Evolutionary conservation across 2,113 vertebrate species (phyloP), one percentile per base, ranked within the genome.

Genomic region (Otocyon megalotis): DNA sequence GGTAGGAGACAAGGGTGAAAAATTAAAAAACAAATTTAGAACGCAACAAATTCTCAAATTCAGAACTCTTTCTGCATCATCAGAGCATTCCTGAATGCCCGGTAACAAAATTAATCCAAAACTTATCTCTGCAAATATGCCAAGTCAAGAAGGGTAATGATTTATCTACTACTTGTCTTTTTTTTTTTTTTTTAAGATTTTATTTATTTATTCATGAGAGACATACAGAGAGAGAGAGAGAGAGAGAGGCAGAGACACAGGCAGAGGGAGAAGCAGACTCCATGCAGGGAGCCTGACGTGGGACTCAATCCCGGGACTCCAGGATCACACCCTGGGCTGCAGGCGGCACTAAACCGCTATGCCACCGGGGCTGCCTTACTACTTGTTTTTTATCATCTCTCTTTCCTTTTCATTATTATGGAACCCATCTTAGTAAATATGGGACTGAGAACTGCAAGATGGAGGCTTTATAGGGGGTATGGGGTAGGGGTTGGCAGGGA

Each of bases 11-110:
- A 84, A 67, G 94, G 22, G n/a, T 94, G 60, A 85, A 22, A 95
- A 93, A 82, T 63, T 95, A 89, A 96, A 88, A 62, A 95, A 88
- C 43, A 84, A 81, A 96, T 58, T 91, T 5, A 86, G 65, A 97
- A 87, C 71, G 92, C 26, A 93, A 89, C 37, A 89, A 85, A 85
- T 93, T 86, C 53, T 90, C 53, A 90, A 93, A 95, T 71, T 56
- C 37, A 53, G 37, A 94, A 63, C 37, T 74, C 28, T 58, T 90
- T 91, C 28, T 93, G 94, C 80, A 67, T 53, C 30, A 58, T 28
- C 48, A 62, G 2, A 72, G 32, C 30, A 60, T 53, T 17, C 3
- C 28, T 91, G 14, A 48, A 32, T 81, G 60, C 16, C 20, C 91
- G 20, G 65, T 71, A 85, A 63, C 58, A 82, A 88, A 88, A 71